These are phyloP conservation scores for Cryptus armator DNA, from an alignment of 2,888 invertebrate genomes.

Conservation along the genomic window DNA sequence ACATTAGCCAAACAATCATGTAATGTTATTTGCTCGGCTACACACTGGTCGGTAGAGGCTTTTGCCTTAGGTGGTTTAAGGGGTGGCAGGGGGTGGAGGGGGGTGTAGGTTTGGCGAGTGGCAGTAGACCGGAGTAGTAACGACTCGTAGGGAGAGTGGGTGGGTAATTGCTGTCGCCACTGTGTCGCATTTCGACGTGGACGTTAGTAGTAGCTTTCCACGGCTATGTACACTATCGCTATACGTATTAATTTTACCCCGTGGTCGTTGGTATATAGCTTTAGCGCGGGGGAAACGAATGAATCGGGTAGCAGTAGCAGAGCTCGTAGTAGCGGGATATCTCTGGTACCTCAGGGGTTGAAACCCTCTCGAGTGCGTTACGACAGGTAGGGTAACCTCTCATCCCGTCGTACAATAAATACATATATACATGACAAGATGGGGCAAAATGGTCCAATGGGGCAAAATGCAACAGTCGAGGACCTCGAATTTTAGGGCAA, in stretches of 20 bases:
- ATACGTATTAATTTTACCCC: constrained; percentile 23
- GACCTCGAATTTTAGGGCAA: no score
- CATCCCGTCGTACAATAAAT: no score
- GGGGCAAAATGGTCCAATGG: no score
- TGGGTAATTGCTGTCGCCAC: constrained; percentile 42
- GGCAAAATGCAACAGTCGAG: no score
- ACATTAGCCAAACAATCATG: neutral
- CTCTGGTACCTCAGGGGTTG: constrained; percentile 1
- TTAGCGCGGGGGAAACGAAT: no score
- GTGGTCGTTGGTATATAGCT: constrained; percentile 22
- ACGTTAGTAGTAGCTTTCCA: constrained; percentile 12
- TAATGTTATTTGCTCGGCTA: neutral
- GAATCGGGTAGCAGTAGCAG: no score
- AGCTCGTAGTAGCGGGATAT: neutral
- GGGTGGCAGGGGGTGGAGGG: no score
- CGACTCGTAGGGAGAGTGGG: neutral
- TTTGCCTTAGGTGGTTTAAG: neutral
- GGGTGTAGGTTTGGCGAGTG: neutral
- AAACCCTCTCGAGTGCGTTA: neutral
- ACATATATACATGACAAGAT: no score
- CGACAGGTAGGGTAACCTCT: neutral
- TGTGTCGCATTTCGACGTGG: constrained; percentile 27
- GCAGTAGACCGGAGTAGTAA: neutral
- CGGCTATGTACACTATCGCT: neutral
- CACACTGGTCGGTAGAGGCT: neutral